Evolutionary conservation across 2,797 vertebrate genomes (phyloP), one percentile per base, ranked within the genome.

Genomic region (Hephaestus fuliginosus): DNA sequence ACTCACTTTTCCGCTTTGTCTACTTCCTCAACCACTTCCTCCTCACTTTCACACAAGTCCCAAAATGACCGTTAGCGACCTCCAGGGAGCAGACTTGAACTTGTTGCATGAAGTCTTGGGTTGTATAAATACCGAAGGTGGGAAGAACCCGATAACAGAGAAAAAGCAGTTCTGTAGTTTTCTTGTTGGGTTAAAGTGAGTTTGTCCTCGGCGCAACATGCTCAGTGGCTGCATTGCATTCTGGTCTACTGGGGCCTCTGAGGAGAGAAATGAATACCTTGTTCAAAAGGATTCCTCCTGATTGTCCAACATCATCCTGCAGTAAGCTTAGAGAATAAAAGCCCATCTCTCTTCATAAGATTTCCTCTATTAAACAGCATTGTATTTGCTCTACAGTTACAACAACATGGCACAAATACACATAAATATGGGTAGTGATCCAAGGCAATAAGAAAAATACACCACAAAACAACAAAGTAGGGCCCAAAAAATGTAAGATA

Each of bases 1-100:
- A 55, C 49, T 52, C 57, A 25, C n/a, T 53, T 69, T 70, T 66
- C 10, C 55, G 58, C 65, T 63, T 74, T 63, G 65, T 72, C 51
- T 52, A 25, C 77, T 71, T 71, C 57, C 46, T 58, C 43, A 30
- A 63, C 15, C 55, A 43, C 70, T 65, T 69, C 57, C 46, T 67
- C 15, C 36, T 75, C 30, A 67, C 30, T 70, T 70, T 58, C 60
- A 13, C 7, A 18, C 48, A 55, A 53, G 68, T 67, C 58, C 57
- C 70, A 51, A 25, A 7, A 44, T 30, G 39, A 55, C 58, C 82
- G 74, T 58, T 56, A 67, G 69, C 12, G 22, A 44, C 60, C 63
- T 65, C n/a, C 13, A 51, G 65, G 52, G 41, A 49, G 39, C 14
- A 18, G 15, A 56, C 3, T 15, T 58, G 25, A 61, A 70, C 53